Base-by-base conservation (phyloP, 2,888 invertebrate species). In the Heliconius erato region DNA sequence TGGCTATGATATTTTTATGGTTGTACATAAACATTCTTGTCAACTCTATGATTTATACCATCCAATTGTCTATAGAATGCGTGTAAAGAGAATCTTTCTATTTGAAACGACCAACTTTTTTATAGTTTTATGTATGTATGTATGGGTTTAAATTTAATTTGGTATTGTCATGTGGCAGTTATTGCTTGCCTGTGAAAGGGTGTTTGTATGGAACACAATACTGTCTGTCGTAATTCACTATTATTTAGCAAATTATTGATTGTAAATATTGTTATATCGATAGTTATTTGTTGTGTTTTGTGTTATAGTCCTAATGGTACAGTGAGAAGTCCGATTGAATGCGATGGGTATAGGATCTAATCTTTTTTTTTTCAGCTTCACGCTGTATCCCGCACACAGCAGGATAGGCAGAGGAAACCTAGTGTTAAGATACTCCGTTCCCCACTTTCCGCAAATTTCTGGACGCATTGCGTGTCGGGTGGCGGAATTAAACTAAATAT, bases 21-120 rank as follows among this genome's bases (percentile, higher is more conserved):
- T 92, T 88, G 92, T 87, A 84, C 67, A 83, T 85, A 89, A 87
- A 90, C 91, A 92, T 94, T 94, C 94, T 94, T 94, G 95, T 95
- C 94, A 94, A 91, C 90, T 92, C 91, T 93, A 92, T 95, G 95
- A 96, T 96, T 95, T 95, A 96, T 95, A 89, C 86, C 88, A 83
- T 89, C 88, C 93, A 91, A 95, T 95, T 95, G 95, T 95, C 94
- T 95, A 94, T 94, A 94, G 91, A 92, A 93, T 93, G 94, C 94
- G 92, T 93, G 94, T 93, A 94, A 94, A 94, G 93, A 94, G 93
- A 94, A 93, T 93, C 91, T 93, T 94, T 93, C 92, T 93, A 93
- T 94, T 94, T 93, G 93, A 94, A 90, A 90, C 89, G 89, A 89
- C 83, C 82, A 85, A 90, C 87, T 89, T 91, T 92, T 92, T 92